phyloP scores from a whole-genome alignment of 92 coral and sea anemone species.

The Muricea muricata region DNA sequence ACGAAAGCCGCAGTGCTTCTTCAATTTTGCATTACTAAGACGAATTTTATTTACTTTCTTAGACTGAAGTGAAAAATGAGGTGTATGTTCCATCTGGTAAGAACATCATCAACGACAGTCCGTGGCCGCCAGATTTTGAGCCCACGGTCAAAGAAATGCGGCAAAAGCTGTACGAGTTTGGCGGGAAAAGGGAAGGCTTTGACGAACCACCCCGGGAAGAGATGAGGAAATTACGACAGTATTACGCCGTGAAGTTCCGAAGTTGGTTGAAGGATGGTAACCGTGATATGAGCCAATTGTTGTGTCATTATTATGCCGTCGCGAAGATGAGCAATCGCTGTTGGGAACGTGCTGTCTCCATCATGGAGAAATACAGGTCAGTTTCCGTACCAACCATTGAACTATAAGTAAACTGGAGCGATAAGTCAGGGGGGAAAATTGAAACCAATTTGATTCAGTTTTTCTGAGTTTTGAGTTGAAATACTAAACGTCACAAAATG shows the following conservation, averaged over 20 bases:
- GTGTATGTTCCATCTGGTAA: slow-evolving; percentile 46
- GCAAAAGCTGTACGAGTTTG: slow-evolving; percentile 43
- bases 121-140: slow-evolving; percentile 49
- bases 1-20: background rate
- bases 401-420: background rate
- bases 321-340: slow-evolving; percentile 43
- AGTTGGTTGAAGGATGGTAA: slow-evolving; percentile 49
- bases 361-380: slow-evolving; percentile 50
- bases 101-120: slow-evolving; percentile 47
- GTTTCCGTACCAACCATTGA: background rate
- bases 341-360: slow-evolving; percentile 43
- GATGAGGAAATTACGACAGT: slow-evolving; percentile 37
- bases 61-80: slow-evolving; percentile 27
- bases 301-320: slow-evolving; percentile 48
- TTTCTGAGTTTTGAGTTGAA: too few relatives aligned
- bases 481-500: too few relatives aligned
- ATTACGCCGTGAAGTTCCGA: slow-evolving; percentile 45
- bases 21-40: too few relatives aligned
- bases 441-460: too few relatives aligned
- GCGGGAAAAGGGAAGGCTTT: slow-evolving; percentile 32
- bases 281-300: slow-evolving; percentile 48
- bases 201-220: slow-evolving; percentile 50
- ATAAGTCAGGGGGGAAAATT: too few relatives aligned
- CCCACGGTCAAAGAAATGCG: slow-evolving; percentile 48
- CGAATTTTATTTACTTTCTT: background rate